Percentiles rank a stretch among this genome's conserved stretches.
These are phyloP conservation scores for Girardinichthys multiradiatus DNA, from an alignment of 2,113 vertebrate species.

Conservation along the genomic window DNA sequence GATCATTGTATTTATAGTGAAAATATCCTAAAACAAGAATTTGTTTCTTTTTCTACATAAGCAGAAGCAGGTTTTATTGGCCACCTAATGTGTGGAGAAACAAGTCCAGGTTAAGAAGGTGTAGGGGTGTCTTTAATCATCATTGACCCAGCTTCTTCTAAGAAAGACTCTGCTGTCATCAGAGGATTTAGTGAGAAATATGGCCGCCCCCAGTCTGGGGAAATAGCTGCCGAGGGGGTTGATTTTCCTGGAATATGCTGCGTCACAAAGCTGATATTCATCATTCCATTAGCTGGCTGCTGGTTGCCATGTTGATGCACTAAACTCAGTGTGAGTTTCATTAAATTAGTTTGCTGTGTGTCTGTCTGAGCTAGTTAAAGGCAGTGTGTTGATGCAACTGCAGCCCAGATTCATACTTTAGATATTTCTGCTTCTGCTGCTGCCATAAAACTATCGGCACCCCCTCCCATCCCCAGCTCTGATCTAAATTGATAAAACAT, in stretches of 20 bases:
- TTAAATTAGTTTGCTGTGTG: constrained; percentile 39
- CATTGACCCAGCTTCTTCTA: constrained; percentile 55
- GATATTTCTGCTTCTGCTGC: no score
- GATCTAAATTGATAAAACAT: constrained; percentile 60
- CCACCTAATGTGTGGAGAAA: constrained; percentile 10
- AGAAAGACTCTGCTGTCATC: constrained; percentile 43
- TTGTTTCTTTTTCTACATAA: no score
- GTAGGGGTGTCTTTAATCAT: constrained; percentile 43
- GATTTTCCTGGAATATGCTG: constrained; percentile 63
- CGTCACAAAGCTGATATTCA: constrained; percentile 44
- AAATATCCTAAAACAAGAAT: no score
- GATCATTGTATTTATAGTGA: no score
- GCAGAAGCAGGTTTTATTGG: constrained; percentile 8
- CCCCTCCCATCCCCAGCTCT: not conserved
- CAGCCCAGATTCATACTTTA: constrained; percentile 1
- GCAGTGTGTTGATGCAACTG: constrained; percentile 3
- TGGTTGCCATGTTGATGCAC: constrained; percentile 31
- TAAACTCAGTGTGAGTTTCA: constrained; percentile 17
- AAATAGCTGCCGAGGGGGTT: constrained; percentile 45
- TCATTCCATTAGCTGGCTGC: constrained; percentile 60
- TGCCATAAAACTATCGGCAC: no score
- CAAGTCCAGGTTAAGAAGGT: not conserved
- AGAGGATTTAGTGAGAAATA: constrained; percentile 54
- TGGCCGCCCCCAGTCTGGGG: constrained; percentile 33
- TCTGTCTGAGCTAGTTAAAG: constrained; percentile 17